Conservation (phyloP, 2,888 invertebrate species). For the Ischnura elegans region DNA sequence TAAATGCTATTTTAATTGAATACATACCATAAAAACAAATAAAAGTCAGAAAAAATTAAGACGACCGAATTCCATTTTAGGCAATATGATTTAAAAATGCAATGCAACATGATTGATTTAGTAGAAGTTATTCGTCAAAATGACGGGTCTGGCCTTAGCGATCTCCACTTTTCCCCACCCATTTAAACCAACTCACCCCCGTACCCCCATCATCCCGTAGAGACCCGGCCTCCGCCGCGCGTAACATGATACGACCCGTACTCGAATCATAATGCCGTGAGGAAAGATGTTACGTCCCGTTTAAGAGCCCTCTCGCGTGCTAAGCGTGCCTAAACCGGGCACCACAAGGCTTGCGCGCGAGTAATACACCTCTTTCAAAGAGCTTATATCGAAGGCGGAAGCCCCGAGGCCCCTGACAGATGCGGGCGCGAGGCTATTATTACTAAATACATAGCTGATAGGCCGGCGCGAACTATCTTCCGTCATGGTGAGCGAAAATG, state of each 20-base stretch:
- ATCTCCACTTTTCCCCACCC: not conserved
- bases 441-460: conserved; percentile 1
- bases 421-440: not conserved
- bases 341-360: not conserved
- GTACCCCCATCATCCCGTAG: not conserved
- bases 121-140: too few relatives aligned
- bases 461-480: not conserved
- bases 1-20: too few relatives aligned
- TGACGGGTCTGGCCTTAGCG: too few relatives aligned
- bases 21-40: too few relatives aligned
- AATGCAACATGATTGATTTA: too few relatives aligned
- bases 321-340: not conserved
- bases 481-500: not conserved
- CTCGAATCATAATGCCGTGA: conserved; percentile 14
- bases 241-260: not conserved
- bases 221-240: not conserved
- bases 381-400: not conserved
- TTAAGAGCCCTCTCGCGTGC: not conserved
- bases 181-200: not conserved
- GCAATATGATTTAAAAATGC: too few relatives aligned
- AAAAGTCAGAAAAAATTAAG: too few relatives aligned
- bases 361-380: not conserved
- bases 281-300: conserved; percentile 25
- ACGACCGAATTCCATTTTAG: too few relatives aligned
- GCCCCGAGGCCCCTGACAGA: not conserved